These are phyloP conservation scores for Lindbergichthys nudifrons DNA, from an alignment of 2,797 vertebrate species.

Conservation along the genomic window DNA sequence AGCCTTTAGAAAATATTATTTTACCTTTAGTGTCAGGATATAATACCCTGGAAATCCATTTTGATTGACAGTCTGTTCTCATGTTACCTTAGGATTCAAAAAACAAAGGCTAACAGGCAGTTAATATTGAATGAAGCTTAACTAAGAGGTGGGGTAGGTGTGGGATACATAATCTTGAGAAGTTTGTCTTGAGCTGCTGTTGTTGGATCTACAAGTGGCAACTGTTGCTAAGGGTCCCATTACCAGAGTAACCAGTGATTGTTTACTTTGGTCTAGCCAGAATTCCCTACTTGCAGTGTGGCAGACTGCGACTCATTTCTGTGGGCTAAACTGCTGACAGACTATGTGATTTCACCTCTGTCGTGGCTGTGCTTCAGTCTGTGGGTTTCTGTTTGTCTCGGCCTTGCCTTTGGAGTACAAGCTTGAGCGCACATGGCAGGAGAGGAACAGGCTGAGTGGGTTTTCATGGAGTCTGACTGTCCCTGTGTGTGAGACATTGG, in stretches of 20 bases:
- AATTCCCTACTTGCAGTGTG: slow-evolving; percentile 39
- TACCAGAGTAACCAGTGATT: slow-evolving; percentile 76
- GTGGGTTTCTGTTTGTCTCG: slow-evolving; percentile 29
- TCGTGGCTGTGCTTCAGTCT: slow-evolving; percentile 21
- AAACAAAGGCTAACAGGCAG: slow-evolving; percentile 60
- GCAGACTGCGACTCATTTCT: slow-evolving; percentile 31
- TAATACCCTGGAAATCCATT: slow-evolving; percentile 63
- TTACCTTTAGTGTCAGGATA: slow-evolving; percentile 50
- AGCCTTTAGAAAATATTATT: slow-evolving; percentile 23
- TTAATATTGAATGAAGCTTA: slow-evolving; percentile 83
- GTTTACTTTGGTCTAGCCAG: slow-evolving; percentile 68
- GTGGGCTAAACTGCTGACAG: slow-evolving; percentile 41
- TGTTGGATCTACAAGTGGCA: slow-evolving; percentile 66
- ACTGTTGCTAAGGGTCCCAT: slow-evolving; percentile 81
- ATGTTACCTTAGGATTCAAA: slow-evolving; percentile 74
- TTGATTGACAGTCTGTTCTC: slow-evolving; percentile 73
- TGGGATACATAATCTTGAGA: slow-evolving; percentile 73
- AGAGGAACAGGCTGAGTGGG: slow-evolving; percentile 34
- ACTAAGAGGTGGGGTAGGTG: slow-evolving; percentile 45
- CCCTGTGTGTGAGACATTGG: slow-evolving; percentile 35
- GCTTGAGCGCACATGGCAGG: slow-evolving; percentile 49
- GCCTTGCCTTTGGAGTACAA: slow-evolving; percentile 29
- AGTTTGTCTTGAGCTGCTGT: slow-evolving; percentile 56
- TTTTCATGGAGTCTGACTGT: slow-evolving; percentile 43
- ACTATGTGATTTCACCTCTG: slow-evolving; percentile 36